Evolutionary conservation across 1,140 invertebrate genomes (phyloP).

Genomic region (Calephelis nemesis): DNA sequence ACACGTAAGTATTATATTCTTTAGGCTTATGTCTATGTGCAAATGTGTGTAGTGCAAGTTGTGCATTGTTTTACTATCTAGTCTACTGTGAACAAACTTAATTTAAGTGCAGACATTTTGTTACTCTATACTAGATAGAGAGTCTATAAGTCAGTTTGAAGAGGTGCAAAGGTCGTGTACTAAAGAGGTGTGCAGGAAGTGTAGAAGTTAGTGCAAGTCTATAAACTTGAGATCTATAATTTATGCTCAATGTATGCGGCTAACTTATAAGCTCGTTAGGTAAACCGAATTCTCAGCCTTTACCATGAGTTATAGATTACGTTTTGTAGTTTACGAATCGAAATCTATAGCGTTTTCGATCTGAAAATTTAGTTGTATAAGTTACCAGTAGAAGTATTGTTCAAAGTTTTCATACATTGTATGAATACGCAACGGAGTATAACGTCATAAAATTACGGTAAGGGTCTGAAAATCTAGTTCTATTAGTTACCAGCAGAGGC

Average conservation of each 20-base stretch:
- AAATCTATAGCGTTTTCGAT: too few relatives aligned
- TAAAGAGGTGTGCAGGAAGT: slow-evolving; percentile 61
- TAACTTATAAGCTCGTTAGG: background rate
- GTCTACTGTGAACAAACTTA: slow-evolving; percentile 62
- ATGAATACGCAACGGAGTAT: too few relatives aligned
- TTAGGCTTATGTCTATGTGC: slow-evolving; percentile 59
- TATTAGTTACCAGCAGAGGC: too few relatives aligned
- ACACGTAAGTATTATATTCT: slow-evolving; percentile 31
- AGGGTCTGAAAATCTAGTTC: too few relatives aligned
- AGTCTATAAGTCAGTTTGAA: slow-evolving; percentile 64
- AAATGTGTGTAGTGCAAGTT: slow-evolving; percentile 58
- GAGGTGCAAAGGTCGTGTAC: slow-evolving; percentile 70
- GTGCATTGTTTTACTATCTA: slow-evolving; percentile 59
- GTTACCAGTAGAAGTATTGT: too few relatives aligned
- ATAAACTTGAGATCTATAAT: slow-evolving; percentile 64
- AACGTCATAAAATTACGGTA: too few relatives aligned
- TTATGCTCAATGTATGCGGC: slow-evolving; percentile 1
- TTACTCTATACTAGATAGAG: slow-evolving; percentile 72
- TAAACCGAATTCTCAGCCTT: background rate
- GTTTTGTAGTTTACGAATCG: too few relatives aligned
- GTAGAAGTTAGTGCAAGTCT: slow-evolving; percentile 66
- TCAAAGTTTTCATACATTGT: too few relatives aligned
- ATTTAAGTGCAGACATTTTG: slow-evolving; percentile 62
- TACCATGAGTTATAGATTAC: too few relatives aligned
- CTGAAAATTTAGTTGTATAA: too few relatives aligned